Base-by-base conservation (phyloP, 2,797 vertebrate species). In the Spizella passerina region DNA sequence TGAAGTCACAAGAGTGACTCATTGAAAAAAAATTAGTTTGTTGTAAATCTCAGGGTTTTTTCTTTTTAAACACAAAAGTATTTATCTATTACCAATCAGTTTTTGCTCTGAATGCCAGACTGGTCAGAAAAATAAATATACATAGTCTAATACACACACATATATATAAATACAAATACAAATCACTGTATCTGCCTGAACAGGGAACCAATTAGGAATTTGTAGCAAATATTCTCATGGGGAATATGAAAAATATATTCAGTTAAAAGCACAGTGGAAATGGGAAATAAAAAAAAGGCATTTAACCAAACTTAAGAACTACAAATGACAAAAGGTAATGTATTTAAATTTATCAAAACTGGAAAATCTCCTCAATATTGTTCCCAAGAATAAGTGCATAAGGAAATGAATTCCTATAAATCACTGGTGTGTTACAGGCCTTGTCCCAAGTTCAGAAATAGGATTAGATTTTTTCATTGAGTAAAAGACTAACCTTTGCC, bases 401-500 rank as follows among this genome's bases (percentile, higher is more conserved):
- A 47, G 43, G 29, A 79, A 60, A 71, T 71, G 13, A 5, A 22
- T 19, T 70, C 41, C 50, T 49, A 17, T 63, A 36, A 88, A 90
- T 55, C 21, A 44, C 4, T 27, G 14, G 56, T 6, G 9, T n/a
- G 82, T 92, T 57, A 82, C 17, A 88, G 47, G 56, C n/a, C 13
- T 69, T n/a, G 23, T 27, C 46, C 65, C 43, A 63, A 34, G 34
- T 41, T 80, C 30, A 86, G 71, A 86, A 89, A 57, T 2, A 43
- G 27, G 27, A 46, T 36, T 47, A 57, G 27, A 50, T 21, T 38
- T 79, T 75, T 82, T 39, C 53, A 77, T 20, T 30, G 52, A n/a
- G 21, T 30, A 52, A 10, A n/a, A 34, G 49, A 81, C 93, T 92
- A 68, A 99, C 99, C 97, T 99, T 99, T 55, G 97, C 96, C 85